Base-by-base conservation (phyloP, 2,113 vertebrate species). In the Marmota monax region DNA sequence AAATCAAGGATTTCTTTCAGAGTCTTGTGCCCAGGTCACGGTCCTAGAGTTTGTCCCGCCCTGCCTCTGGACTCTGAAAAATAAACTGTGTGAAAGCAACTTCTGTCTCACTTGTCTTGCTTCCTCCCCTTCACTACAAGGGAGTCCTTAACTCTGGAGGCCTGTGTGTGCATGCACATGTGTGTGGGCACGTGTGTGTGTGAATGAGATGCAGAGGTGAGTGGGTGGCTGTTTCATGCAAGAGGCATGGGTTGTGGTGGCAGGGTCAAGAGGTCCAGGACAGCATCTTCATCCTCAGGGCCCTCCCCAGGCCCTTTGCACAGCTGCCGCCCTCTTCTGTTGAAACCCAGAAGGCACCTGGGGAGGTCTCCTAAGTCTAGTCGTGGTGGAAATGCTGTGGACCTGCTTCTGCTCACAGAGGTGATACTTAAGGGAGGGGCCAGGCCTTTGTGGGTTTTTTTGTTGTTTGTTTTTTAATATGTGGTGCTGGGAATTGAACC, bases 71-170 rank as follows among this genome's bases (percentile, higher is more conserved):
- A 72, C 17, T 63, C 67, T 87, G 53, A 88, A 82, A 83, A 97
- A 97, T 96, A 97, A 97, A 97, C 11, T 72, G 39, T 56, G 58
- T 85, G 84, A 84, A 87, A 96, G 76, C 51, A 90, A 53, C n/a
- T 79, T 79, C 88, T 23, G 1, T 85, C 53, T 95, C 61, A 82
- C 22, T 77, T 79, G 22, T 79, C 34, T 88, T 8, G 45, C 1
- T 23, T 70, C 23, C 23, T 84, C 37, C 20, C 4, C 53, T 22
- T 74, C 20, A 11, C 37, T 1, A 11, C 1, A 0, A 42, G 6
- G 1, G 3, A 18, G 2, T 42, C 34, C 39, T 79, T 42, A 48
- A 23, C 58, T 73, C 84, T 14, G 56, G 63, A 39, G 69, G 56
- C 11, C 0, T 27, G 22, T 48, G 25, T 4, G 11, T 7, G 22